Evolutionary conservation across 2,888 invertebrate species (phyloP).

Genomic region (Agrenia bidenticulata): DNA sequence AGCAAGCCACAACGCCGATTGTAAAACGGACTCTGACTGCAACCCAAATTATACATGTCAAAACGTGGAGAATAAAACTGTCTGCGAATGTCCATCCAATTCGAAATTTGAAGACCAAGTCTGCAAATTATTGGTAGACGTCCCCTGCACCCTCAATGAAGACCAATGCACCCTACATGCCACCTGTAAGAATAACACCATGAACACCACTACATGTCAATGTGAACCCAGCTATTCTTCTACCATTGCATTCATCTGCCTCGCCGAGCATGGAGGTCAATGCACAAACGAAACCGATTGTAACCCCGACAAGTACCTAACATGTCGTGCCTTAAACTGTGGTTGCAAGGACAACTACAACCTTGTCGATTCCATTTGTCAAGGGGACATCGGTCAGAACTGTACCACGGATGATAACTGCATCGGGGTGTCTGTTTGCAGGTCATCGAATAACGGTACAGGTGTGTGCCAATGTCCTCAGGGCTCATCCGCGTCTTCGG

Average conservation of each 20-base stretch:
- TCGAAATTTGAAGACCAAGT: not conserved
- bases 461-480: not conserved
- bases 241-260: too few relatives aligned
- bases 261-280: too few relatives aligned
- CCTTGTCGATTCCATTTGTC: not conserved
- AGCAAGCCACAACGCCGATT: not conserved
- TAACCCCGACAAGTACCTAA: not conserved
- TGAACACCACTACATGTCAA: too few relatives aligned
- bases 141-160: not conserved
- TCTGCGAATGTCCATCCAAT: not conserved
- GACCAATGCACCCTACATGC: not conserved
- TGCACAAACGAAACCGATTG: not conserved
- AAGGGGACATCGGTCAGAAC: not conserved
- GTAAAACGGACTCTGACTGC: not conserved
- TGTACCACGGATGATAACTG: not conserved
- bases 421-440: slow-evolving; percentile 2
- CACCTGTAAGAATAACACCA: not conserved
- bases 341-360: slow-evolving; percentile 4
- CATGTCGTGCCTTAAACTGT: not conserved
- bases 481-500: too few relatives aligned
- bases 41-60: not conserved
- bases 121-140: not conserved
- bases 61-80: not conserved
- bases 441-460: too few relatives aligned
- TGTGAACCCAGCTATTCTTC: too few relatives aligned